Evolutionary conservation across 2,888 invertebrate genomes (phyloP), one percentile per base, ranked within the genome.

Genomic region (Troides helena): DNA sequence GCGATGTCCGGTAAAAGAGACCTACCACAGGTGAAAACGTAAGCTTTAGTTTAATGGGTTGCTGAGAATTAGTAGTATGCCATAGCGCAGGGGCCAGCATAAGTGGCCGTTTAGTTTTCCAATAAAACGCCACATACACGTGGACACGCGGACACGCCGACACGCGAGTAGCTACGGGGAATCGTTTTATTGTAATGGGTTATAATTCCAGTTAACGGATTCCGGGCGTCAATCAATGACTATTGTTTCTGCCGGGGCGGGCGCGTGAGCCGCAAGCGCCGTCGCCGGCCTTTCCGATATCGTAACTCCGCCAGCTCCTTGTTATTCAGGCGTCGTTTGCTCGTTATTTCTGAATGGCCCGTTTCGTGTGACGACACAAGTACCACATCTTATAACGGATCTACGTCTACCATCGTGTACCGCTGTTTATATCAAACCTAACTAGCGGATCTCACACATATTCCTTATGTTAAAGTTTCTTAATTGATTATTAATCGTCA

Each of bases 291-390:
- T 86, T 85, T 80, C 83, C 86, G 84, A 85, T 85, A 87, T 86
- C 86, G 84, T 86, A 83, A 87, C 83, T 85, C 83, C 78, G 81
- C 83, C 77, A 10, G 75, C 82, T 85, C 79, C 81, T 89, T 90
- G 82, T 81, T 84, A 90, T 90, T 90, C 89, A 83, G 84, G 84
- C 85, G 79, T 80, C 85, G 88, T 87, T 80, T 81, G 81, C 81
- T 80, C 81, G 84, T 85, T 87, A 87, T 83, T 87, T 84, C 83
- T 88, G 86, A 89, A 89, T 90, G 88, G 83, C 79, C 76, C 79
- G 79, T 77, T 81, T 82, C 82, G 83, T 83, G 81, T 88, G 87
- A 88, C 86, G 87, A 85, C 84, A 81, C 75, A 62, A 85, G 83
- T 84, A 82, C 81, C 80, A 76, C 77, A 79, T 82, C 82, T 85